A percentile compares a stretch with the other conserved stretches of the same genome.
Conservation (phyloP, 2,888 invertebrate species). For the Anodontia alba region DNA sequence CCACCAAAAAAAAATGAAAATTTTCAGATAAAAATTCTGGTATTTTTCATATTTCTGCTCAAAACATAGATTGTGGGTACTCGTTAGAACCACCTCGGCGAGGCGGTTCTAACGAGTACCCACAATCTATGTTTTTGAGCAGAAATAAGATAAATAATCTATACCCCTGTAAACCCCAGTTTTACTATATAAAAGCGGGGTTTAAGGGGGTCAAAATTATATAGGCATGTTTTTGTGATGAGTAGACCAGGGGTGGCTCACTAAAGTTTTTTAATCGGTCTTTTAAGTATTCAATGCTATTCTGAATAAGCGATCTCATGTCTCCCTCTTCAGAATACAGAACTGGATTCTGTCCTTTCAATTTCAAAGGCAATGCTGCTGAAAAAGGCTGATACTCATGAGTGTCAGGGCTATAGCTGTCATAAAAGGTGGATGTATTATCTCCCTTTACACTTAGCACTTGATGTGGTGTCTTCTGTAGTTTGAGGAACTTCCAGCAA, state of each 20-base stretch:
- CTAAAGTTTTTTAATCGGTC: slow-evolving; percentile 10
- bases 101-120: too few relatives aligned
- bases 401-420: not conserved
- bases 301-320: not conserved
- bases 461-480: not conserved
- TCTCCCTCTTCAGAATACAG: not conserved
- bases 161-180: too few relatives aligned
- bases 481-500: not conserved
- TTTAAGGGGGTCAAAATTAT: too few relatives aligned
- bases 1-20: too few relatives aligned
- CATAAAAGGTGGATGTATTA: not conserved
- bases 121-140: too few relatives aligned
- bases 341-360: not conserved
- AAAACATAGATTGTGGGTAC: too few relatives aligned
- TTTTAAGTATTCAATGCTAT: not conserved
- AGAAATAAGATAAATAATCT: too few relatives aligned
- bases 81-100: too few relatives aligned
- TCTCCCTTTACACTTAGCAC: not conserved
- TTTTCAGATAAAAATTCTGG: too few relatives aligned
- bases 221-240: too few relatives aligned
- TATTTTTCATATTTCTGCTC: too few relatives aligned
- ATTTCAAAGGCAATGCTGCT: not conserved
- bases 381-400: not conserved
- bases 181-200: too few relatives aligned
- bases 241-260: slow-evolving; percentile 9